A percentile compares a stretch with the other conserved stretches of the same genome.
These are phyloP conservation scores for Heterotis niloticus DNA, from an alignment of 2,113 vertebrate species.

Conservation along the genomic window DNA sequence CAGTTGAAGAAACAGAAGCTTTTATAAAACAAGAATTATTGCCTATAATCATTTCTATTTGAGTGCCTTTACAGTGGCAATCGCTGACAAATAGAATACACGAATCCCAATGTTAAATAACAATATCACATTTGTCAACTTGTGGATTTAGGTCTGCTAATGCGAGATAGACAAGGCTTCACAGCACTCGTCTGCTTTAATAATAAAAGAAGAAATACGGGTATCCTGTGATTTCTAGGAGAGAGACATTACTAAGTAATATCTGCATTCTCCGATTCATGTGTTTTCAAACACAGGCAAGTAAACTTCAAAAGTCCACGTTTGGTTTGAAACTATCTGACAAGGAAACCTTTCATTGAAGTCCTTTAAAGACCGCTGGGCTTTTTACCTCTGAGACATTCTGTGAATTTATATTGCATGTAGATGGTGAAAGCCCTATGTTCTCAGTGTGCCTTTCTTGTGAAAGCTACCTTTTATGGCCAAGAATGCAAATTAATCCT, in stretches of 20 bases:
- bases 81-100: neutral
- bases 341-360: conserved; percentile 24
- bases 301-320: conserved; percentile 8
- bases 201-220: conserved; percentile 18
- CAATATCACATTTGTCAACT: conserved; percentile 4
- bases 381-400: conserved; percentile 8
- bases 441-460: conserved; percentile 44
- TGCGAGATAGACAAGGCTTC: conserved; percentile 15
- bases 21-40: neutral
- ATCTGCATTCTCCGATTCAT: conserved; percentile 11
- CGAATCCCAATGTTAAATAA: conserved; percentile 12
- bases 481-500: conserved; percentile 44
- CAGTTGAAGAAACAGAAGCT: too few relatives aligned
- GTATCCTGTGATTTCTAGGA: conserved; percentile 3
- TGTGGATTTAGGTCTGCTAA: conserved; percentile 25
- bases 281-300: conserved; percentile 17
- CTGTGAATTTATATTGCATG: conserved; percentile 23
- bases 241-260: neutral
- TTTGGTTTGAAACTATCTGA: conserved; percentile 11
- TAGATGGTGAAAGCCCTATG: conserved; percentile 41
- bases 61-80: neutral
- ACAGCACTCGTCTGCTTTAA: neutral
- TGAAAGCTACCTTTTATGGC: conserved; percentile 30
- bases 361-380: conserved; percentile 7
- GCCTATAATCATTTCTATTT: neutral